Percentiles rank a stretch among this genome's conserved stretches.
phyloP scores from a whole-genome alignment of 1,140 invertebrate species.

The Campoletis sonorensis region DNA sequence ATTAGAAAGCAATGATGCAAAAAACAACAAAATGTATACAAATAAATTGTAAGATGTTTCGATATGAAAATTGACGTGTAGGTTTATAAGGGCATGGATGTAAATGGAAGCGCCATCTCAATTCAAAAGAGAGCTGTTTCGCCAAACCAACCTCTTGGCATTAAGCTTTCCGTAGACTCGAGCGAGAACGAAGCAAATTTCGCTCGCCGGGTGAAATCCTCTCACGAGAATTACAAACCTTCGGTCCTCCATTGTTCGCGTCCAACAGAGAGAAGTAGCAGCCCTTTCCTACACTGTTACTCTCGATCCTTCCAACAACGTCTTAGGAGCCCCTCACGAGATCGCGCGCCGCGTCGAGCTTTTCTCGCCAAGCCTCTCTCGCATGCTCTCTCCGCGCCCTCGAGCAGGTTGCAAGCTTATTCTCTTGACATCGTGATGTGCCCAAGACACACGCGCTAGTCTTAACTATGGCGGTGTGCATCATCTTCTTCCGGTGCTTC shows the following conservation, averaged over 20 bases:
- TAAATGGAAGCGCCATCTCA: neutral
- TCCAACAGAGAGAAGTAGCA: slow-evolving; percentile 17
- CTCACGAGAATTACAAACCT: slow-evolving; percentile 42
- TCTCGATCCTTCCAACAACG: neutral
- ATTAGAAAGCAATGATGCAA: neutral
- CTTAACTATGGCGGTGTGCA: neutral
- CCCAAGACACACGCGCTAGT: slow-evolving; percentile 15
- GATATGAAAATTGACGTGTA: neutral
- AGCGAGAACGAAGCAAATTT: slow-evolving; percentile 35
- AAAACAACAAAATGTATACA: neutral
- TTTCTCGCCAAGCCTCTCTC: neutral
- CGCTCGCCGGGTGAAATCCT: slow-evolving; percentile 27
- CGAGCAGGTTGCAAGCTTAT: slow-evolving; percentile 17
- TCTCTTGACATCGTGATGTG: slow-evolving; percentile 37
- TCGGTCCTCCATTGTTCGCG: slow-evolving; percentile 38
- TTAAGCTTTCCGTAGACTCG: neutral
- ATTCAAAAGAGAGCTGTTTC: neutral
- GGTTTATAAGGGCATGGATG: neutral
- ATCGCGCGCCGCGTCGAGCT: slow-evolving; percentile 20
- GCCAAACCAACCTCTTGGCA: neutral
- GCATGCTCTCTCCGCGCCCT: neutral
- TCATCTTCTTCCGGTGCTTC: slow-evolving; percentile 17
- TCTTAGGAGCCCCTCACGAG: slow-evolving; percentile 20
- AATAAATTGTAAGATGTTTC: neutral
- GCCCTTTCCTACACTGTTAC: neutral